Evolutionary conservation across 2,888 invertebrate genomes (phyloP).

Genomic region (Lithophane semibrunnea): DNA sequence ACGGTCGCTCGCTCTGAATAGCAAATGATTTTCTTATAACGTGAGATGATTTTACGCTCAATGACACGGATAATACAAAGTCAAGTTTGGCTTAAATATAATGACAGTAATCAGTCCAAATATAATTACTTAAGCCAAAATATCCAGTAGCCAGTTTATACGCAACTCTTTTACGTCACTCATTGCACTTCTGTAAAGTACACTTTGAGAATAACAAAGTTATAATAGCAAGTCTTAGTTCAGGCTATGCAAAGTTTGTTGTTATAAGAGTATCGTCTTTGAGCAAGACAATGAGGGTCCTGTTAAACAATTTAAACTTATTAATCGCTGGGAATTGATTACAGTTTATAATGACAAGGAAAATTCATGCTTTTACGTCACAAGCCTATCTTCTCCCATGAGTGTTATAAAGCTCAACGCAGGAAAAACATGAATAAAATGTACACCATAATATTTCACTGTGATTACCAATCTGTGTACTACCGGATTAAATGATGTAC

Average conservation of each 20-base stretch:
- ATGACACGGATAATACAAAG: slow-evolving; percentile 20
- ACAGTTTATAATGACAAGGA: slow-evolving; percentile 19
- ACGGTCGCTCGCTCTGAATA: slow-evolving; percentile 45
- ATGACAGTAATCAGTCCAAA: slow-evolving; percentile 23
- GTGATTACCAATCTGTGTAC: slow-evolving; percentile 13
- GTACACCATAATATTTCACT: neutral
- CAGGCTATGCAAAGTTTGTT: slow-evolving; percentile 50
- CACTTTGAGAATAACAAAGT: slow-evolving; percentile 50
- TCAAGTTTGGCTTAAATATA: slow-evolving; percentile 28
- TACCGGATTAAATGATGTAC: neutral
- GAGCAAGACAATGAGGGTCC: slow-evolving; percentile 43
- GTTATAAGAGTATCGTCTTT: slow-evolving; percentile 40
- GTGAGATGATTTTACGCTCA: slow-evolving; percentile 43
- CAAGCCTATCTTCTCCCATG: slow-evolving; percentile 8
- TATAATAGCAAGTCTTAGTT: slow-evolving; percentile 51
- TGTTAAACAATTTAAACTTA: slow-evolving; percentile 38
- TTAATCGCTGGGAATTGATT: slow-evolving; percentile 21
- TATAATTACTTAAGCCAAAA: slow-evolving; percentile 32
- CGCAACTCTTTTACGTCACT: slow-evolving; percentile 19
- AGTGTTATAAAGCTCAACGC: slow-evolving; percentile 1
- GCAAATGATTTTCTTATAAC: slow-evolving; percentile 55
- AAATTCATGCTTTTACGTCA: slow-evolving; percentile 1
- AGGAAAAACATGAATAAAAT: slow-evolving; percentile 23
- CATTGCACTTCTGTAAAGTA: slow-evolving; percentile 53
- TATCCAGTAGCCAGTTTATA: neutral